phyloP scores from a whole-genome alignment of 2,888 invertebrate species.

The Apeira syringaria region DNA sequence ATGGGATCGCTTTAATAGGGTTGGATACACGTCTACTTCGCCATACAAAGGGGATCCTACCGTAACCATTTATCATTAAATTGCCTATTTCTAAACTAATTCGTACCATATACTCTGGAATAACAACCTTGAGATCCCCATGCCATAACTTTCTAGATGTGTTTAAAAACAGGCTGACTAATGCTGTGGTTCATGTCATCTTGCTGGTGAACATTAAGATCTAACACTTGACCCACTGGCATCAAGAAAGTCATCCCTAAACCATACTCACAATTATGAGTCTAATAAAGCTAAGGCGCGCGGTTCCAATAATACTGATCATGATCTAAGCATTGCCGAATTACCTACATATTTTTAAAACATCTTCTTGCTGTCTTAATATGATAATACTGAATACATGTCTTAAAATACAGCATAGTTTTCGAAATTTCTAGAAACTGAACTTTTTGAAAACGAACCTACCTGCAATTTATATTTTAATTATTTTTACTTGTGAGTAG shows the following conservation, averaged over 20 bases:
- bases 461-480: too few relatives aligned
- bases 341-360: neutral
- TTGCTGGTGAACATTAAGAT: too few relatives aligned
- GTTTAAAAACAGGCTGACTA: conserved; percentile 28
- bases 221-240: too few relatives aligned
- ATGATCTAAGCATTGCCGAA: neutral
- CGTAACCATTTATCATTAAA: conserved; percentile 23
- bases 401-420: neutral
- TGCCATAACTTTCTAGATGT: conserved; percentile 13
- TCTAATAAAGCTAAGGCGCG: conserved; percentile 54
- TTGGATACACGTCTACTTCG: conserved; percentile 27
- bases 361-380: neutral
- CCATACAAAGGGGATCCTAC: conserved; percentile 31
- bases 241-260: conserved; percentile 8
- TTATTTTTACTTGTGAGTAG: conserved; percentile 7
- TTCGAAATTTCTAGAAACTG: too few relatives aligned
- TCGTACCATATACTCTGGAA: conserved; percentile 24
- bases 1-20: conserved; percentile 37
- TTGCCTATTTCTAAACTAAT: conserved; percentile 25
- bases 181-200: too few relatives aligned
- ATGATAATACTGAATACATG: neutral
- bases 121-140: conserved; percentile 22
- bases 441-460: too few relatives aligned
- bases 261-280: conserved; percentile 24
- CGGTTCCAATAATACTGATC: conserved; percentile 43